phyloP scores from a whole-genome alignment of 2,888 invertebrate species.

The Pammene fasciana region DNA sequence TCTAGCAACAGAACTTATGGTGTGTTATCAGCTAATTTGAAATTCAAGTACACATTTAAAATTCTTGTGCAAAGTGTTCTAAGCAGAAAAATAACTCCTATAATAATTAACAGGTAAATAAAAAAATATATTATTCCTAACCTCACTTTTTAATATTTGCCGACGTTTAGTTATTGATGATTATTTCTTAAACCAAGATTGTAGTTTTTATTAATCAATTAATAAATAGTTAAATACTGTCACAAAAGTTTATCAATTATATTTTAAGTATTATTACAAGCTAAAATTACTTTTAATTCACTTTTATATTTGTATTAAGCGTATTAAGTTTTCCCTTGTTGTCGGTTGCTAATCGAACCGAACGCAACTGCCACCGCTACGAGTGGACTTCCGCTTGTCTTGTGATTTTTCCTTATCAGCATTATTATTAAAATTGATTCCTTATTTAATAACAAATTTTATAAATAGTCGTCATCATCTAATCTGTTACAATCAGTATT shows the following conservation, averaged over 20 bases:
- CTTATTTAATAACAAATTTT: conserved; percentile 2
- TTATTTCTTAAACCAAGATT: not conserved
- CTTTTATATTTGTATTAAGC: not conserved
- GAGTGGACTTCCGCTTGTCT: not conserved
- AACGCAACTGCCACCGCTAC: conserved; percentile 27
- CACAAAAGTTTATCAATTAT: no score
- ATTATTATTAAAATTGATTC: conserved; percentile 4
- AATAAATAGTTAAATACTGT: not conserved
- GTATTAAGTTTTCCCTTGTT: not conserved
- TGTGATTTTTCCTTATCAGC: conserved; percentile 7
- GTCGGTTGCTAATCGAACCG: not conserved
- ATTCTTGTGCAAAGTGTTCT: conserved; percentile 3
- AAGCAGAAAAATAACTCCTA: not conserved
- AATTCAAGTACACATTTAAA: conserved; percentile 1
- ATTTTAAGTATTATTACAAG: no score
- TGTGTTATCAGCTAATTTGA: conserved; percentile 15
- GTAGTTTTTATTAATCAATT: not conserved
- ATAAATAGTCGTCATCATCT: not conserved
- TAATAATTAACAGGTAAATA: conserved; percentile 20
- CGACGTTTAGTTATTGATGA: conserved; percentile 25
- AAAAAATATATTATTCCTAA: not conserved
- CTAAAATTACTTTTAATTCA: no score
- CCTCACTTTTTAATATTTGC: conserved; percentile 10
- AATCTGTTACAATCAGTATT: not conserved
- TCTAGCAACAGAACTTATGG: conserved; percentile 51